Base-by-base conservation (phyloP, 2,797 vertebrate genomes). In the Alca torda region DNA sequence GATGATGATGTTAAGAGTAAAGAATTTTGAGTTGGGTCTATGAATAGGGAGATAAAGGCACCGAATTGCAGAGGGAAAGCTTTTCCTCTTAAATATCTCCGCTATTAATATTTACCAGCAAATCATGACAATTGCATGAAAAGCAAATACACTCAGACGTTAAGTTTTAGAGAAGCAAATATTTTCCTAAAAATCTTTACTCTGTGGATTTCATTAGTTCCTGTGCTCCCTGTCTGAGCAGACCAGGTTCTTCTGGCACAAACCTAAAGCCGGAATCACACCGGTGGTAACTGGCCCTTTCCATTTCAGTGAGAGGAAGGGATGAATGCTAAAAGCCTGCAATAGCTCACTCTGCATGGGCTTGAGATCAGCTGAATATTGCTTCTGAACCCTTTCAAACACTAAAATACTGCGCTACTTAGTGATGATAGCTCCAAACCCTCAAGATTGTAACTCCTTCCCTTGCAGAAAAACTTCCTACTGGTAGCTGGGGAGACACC, bases 1-100 rank as follows among this genome's bases (percentile, higher is more conserved):
- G 95, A 97, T 97, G 97, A 96, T 95, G 96, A 93, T 96, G 97
- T 95, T 97, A 97, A 97, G 96, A 96, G 95, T 96, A 97, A 97
- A 96, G 97, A 96, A 97, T 97, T 97, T 95, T 90, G 95, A 97
- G 94, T 93, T 97, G 85, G 84, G 95, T 94, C 94, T 97, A 78
- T 96, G 96, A 97, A 96, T 89, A 96, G 89, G 83, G 91, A 96
- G 95, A 96, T 97, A 96, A 95, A 97, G 94, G 85, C 88, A 81
- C 75, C 46, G 89, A 93, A 87, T 57, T 80, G 89, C 77, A 60
- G 72, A 79, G 70, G 89, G 70, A 94, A 96, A 90, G 90, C 90
- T 95, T 96, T 91, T 84, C 76, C 77, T 90, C 95, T 72, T 83
- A 41, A 84, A 59, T 56, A 89, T 81, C 61, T 43, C 84, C 2